Base-by-base conservation (phyloP, 2,797 vertebrate genomes). In the Anisognathus igniventris region DNA sequence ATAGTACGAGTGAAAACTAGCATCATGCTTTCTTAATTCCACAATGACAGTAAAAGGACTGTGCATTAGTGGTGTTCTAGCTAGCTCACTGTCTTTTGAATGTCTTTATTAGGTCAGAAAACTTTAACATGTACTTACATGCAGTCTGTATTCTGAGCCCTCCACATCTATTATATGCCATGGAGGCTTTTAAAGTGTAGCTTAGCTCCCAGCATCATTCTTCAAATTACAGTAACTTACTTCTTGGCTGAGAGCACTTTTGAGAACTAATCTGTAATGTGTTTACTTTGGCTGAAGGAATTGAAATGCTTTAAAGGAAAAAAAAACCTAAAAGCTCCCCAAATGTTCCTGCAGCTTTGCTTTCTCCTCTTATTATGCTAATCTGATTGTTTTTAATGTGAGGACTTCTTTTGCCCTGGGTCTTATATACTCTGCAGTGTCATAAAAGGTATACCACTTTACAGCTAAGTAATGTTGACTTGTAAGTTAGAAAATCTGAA, bases 311-410 rank as follows among this genome's bases (percentile, higher is more conserved):
- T 90, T 85, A 75, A 89, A 92, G 74, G 64, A 47, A 93, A 77
- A 87, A 62, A 66, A 54, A 37, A 44, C 14, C 17, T 78, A 92
- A 93, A 95, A 93, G 67, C 90, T 95, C 67, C 76, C 65, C 66
- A 90, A 95, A 92, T 90, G 71, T 92, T 95, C 50, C 76, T 0
- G 17, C 68, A 72, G 83, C 65, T 95, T 86, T 94, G 44, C 62
- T 91, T 94, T 88, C 83, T 79, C 45, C 77, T 94, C n/a, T 60
- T 90, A 88, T 82, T 96, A 96, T 93, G 93, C 86, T 95, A 95
- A 94, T 91, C 76, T 88, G 64, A 73, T 83, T 91, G 81, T 61
- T 94, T 95, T 92, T 91, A 94, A 95, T 89, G 48, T 47, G 44
- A 96, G 88, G 83, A n/a, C 47, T 91, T 92, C 64, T 92, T 93